A percentile compares a stretch with the other conserved stretches of the same genome.
These are phyloP conservation scores for Ceraclea dissimilis DNA, from an alignment of 2,888 invertebrate species.

Conservation along the genomic window DNA sequence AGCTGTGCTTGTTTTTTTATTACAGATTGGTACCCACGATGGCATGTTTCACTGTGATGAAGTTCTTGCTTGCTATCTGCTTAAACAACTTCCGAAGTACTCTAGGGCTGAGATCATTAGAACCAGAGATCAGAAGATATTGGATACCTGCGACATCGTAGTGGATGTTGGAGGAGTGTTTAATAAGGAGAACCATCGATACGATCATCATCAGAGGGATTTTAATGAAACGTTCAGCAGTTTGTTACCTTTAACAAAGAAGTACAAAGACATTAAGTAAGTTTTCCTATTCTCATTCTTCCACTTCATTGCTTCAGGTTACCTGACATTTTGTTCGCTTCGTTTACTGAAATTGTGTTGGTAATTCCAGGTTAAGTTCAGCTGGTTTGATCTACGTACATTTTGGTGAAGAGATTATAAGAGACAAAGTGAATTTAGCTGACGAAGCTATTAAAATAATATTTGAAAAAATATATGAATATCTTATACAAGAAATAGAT, in stretches of 20 bases:
- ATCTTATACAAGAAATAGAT: slow-evolving; percentile 88
- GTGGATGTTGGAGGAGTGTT: slow-evolving; percentile 91
- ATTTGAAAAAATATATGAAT: slow-evolving; percentile 71
- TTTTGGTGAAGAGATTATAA: slow-evolving; percentile 77
- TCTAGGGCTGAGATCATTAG: slow-evolving; percentile 73
- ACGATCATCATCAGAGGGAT: slow-evolving; percentile 90
- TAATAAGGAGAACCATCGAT: slow-evolving; percentile 65
- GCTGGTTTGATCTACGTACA: slow-evolving; percentile 89
- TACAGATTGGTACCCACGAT: slow-evolving; percentile 65
- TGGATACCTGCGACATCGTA: slow-evolving; percentile 84
- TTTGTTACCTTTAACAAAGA: slow-evolving; percentile 52
- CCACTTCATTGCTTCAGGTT: no score
- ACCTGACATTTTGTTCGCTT: no score
- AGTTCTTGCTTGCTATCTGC: slow-evolving; percentile 87
- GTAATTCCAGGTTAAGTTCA: slow-evolving; percentile 71
- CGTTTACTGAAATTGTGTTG: no score
- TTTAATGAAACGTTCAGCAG: slow-evolving; percentile 62
- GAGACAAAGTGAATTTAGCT: slow-evolving; percentile 42
- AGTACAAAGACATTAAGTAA: slow-evolving; percentile 51
- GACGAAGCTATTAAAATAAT: slow-evolving; percentile 49
- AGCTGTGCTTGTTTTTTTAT: no score
- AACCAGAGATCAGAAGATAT: slow-evolving; percentile 50
- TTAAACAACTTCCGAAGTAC: slow-evolving; percentile 73
- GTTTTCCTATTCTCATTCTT: no score
- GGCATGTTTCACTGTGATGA: slow-evolving; percentile 93